Percentiles rank a stretch among this genome's conserved stretches.
phyloP scores from a whole-genome alignment of 2,113 vertebrate genomes.

The Muntiacus muntjak region DNA sequence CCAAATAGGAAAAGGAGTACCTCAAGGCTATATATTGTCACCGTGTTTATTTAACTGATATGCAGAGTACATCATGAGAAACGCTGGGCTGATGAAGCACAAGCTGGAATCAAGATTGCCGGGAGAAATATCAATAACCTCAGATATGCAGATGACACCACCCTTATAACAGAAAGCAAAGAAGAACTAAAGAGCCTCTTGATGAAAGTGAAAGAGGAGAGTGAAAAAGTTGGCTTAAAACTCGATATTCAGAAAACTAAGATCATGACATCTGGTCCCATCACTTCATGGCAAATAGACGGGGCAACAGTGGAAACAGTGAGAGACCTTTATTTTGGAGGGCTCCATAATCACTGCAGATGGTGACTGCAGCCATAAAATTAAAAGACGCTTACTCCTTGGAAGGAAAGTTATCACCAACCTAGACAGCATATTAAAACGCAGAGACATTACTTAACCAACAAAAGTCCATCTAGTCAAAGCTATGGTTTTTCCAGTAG shows the following conservation, averaged over 20 bases:
- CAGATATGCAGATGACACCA: background rate
- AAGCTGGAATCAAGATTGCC: background rate
- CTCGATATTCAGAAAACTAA: background rate
- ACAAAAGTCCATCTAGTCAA: background rate
- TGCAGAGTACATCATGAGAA: background rate
- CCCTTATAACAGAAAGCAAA: background rate
- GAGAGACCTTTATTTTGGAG: fast-evolving
- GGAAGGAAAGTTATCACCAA: background rate
- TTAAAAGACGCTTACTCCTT: background rate
- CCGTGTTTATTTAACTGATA: background rate
- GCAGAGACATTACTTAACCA: background rate
- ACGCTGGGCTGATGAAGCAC: background rate
- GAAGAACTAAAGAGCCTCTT: background rate
- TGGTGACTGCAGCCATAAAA: background rate
- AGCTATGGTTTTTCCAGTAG: background rate
- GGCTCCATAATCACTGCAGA: background rate
- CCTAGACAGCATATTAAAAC: background rate
- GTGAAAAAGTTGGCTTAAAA: background rate
- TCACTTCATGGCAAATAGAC: background rate
- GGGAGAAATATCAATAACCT: background rate
- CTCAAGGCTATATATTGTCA: background rate
- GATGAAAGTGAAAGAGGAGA: background rate
- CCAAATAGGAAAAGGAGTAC: background rate
- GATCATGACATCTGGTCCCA: background rate
- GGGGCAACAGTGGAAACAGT: background rate